These are phyloP conservation scores for Xiphorhynchus erythropygius DNA, from an alignment of 2,797 vertebrate species.

Conservation along the genomic window DNA sequence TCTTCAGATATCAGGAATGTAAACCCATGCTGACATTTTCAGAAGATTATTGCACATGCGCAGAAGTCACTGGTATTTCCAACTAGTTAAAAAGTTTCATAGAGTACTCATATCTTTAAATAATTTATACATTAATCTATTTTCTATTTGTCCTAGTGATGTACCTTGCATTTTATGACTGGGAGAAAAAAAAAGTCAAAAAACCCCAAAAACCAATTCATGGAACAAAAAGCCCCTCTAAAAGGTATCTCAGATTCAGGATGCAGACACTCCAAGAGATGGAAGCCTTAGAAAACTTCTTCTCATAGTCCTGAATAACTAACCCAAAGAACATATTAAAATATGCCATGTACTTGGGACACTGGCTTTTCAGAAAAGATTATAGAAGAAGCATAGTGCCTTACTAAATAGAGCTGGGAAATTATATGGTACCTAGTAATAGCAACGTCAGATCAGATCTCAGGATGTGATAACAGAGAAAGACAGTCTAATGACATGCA, in stretches of 20 bases:
- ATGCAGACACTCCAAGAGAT: neutral
- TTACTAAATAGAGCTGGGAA: neutral
- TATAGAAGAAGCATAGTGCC: neutral
- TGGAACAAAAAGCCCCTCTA: neutral
- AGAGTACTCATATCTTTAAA: neutral
- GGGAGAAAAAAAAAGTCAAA: neutral
- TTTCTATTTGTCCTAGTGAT: neutral
- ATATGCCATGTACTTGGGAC: neutral
- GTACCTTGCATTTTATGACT: neutral
- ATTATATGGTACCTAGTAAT: neutral
- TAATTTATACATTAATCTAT: neutral
- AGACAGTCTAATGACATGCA: neutral
- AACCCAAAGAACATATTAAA: neutral
- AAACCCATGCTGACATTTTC: neutral
- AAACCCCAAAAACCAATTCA: neutral
- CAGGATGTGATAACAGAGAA: conserved; percentile 14
- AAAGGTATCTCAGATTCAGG: neutral
- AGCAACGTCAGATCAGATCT: neutral
- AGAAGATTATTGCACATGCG: neutral
- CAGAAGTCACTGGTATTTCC: neutral
- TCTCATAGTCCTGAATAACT: neutral
- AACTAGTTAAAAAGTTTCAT: neutral
- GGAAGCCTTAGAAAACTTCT: neutral
- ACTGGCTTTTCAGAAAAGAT: neutral
- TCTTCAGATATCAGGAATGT: neutral